Conservation (phyloP, 2,113 vertebrate genomes). For the Microtus montanus region DNA sequence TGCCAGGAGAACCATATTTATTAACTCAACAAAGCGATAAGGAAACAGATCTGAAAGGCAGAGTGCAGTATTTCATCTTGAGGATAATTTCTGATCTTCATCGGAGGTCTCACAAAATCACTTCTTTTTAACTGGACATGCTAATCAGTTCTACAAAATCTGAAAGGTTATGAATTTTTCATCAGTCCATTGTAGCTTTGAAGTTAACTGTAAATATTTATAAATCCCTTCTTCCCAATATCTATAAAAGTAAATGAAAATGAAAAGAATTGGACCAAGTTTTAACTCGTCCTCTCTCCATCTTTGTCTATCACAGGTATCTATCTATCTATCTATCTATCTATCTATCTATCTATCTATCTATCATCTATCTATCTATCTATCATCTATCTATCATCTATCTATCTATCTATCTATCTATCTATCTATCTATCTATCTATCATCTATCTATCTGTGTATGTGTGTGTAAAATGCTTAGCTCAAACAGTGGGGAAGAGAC, state of each 20-base stretch:
- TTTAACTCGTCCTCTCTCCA: slow-evolving; percentile 23
- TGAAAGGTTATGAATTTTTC: slow-evolving; percentile 64
- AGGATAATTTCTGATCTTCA: slow-evolving; percentile 69
- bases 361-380: no score
- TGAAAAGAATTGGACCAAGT: slow-evolving; percentile 41
- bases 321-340: no score
- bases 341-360: no score
- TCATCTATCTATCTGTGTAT: background rate
- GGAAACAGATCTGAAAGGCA: slow-evolving; percentile 66
- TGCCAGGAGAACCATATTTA: slow-evolving; percentile 60
- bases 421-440: no score
- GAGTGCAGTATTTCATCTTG: slow-evolving; percentile 56
- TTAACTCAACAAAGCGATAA: slow-evolving; percentile 69
- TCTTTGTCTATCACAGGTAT: background rate
- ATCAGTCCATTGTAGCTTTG: slow-evolving; percentile 54
- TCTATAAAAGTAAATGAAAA: slow-evolving; percentile 47
- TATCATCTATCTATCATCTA: no score
- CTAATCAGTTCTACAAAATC: slow-evolving; percentile 69
- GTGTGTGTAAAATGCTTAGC: background rate
- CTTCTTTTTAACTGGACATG: slow-evolving; percentile 46
- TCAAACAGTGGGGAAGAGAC: background rate
- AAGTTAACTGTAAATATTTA: slow-evolving; percentile 70
- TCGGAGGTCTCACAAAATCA: slow-evolving; percentile 38
- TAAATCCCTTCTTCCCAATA: slow-evolving; percentile 52
- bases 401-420: no score